These are phyloP conservation scores for Thyatira batis DNA, from an alignment of 2,888 invertebrate species.

Conservation along the genomic window DNA sequence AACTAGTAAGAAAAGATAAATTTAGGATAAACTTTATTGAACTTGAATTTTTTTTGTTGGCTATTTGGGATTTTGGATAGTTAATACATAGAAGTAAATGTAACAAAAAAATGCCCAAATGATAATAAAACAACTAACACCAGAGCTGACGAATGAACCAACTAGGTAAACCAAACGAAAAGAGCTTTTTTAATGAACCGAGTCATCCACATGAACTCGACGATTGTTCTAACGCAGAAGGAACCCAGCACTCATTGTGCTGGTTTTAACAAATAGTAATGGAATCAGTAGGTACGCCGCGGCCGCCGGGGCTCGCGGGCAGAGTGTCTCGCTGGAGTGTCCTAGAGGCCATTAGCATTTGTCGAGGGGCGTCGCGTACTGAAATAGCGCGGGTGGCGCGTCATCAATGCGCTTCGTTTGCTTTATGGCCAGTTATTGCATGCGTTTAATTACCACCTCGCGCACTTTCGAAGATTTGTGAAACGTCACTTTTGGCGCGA, in stretches of 20 bases:
- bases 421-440: conserved; percentile 76
- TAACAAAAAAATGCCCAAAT: no score
- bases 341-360: conserved; percentile 82
- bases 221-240: not conserved
- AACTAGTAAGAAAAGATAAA: no score
- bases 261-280: conserved; percentile 22
- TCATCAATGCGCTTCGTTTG: conserved; percentile 73
- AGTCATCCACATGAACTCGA: not conserved
- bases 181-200: not conserved
- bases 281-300: conserved; percentile 40
- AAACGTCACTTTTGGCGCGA: conserved; percentile 72
- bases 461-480: conserved; percentile 74
- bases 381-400: conserved; percentile 73
- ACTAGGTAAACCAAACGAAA: no score
- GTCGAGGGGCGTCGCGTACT: conserved; percentile 72
- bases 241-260: not conserved
- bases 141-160: no score
- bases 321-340: conserved; percentile 57
- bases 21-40: not conserved
- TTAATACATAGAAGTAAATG: no score
- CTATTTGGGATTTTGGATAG: no score
- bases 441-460: conserved; percentile 71
- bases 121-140: no score
- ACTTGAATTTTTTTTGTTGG: not conserved
- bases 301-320: conserved; percentile 16